phyloP scores from a whole-genome alignment of 2,888 invertebrate genomes.

The Ichneumoninae sp. region DNA sequence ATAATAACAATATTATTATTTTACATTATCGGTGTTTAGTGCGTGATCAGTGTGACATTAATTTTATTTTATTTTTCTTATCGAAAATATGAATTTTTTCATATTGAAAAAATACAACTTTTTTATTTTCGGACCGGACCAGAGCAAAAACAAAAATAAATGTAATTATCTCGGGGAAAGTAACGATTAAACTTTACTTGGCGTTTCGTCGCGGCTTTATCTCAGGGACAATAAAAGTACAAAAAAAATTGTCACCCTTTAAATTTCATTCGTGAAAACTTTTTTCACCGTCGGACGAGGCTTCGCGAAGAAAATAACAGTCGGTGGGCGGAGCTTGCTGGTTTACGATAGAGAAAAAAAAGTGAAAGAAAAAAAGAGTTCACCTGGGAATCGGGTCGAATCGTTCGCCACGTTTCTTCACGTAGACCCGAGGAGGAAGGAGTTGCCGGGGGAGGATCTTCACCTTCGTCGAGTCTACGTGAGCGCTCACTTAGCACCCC shows the following conservation, averaged over 20 bases:
- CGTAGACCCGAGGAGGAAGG: conserved; percentile 9
- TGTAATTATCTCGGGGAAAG: not conserved
- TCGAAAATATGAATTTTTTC: too few species aligned
- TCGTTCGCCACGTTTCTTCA: conserved; percentile 48
- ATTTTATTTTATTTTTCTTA: too few species aligned
- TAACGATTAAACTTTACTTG: not conserved
- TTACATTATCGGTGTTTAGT: too few species aligned
- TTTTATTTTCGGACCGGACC: too few species aligned
- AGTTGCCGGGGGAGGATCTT: conserved; percentile 3
- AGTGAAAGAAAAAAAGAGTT: conserved; percentile 8
- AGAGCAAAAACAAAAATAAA: too few species aligned
- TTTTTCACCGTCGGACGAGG: not conserved
- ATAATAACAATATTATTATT: too few species aligned
- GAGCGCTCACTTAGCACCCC: conserved; percentile 35
- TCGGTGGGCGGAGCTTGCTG: conserved; percentile 3
- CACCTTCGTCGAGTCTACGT: conserved; percentile 50
- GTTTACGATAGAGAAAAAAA: conserved; percentile 47
- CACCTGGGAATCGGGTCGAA: conserved; percentile 51
- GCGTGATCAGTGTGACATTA: too few species aligned
- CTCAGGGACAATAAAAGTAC: not conserved
- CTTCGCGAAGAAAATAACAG: conserved; percentile 16
- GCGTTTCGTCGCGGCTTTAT: not conserved
- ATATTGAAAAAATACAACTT: too few species aligned
- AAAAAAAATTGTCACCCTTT: not conserved
- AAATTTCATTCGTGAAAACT: not conserved